These are phyloP conservation scores for Semicossyphus pulcher DNA, from an alignment of 2,113 vertebrate genomes.

Conservation along the genomic window DNA sequence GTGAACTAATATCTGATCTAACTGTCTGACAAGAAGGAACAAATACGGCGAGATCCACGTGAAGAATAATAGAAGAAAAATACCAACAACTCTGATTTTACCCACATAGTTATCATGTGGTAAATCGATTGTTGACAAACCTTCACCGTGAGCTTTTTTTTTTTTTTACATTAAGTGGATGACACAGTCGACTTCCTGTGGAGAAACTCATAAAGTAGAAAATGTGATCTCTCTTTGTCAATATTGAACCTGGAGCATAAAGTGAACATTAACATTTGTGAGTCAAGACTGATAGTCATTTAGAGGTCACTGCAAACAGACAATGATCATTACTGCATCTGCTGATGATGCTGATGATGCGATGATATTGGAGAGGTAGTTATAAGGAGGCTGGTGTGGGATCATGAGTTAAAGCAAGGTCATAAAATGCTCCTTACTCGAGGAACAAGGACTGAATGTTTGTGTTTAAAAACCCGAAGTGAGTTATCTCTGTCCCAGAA, in stretches of 20 bases:
- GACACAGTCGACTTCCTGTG: constrained; percentile 24
- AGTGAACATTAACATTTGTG: constrained; percentile 50
- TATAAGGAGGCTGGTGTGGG: neutral
- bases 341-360: constrained; percentile 40
- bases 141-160: neutral
- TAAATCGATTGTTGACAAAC: neutral
- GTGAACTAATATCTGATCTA: too few species aligned
- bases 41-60: neutral
- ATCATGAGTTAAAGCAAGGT: constrained; percentile 11
- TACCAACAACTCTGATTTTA: too few species aligned
- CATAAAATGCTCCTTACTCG: constrained; percentile 27
- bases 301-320: constrained; percentile 57
- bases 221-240: constrained; percentile 36
- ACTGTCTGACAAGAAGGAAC: too few species aligned
- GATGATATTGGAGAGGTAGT: neutral
- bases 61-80: too few species aligned
- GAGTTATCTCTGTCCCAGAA: too few species aligned
- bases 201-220: constrained; percentile 38
- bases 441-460: neutral
- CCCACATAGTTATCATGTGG: neutral
- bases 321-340: constrained; percentile 45
- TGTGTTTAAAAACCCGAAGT: too few species aligned
- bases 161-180: constrained; percentile 12
- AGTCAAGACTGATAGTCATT: constrained; percentile 46
- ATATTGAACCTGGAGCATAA: constrained; percentile 61